phyloP scores from a whole-genome alignment of 2,888 invertebrate genomes.

The Leistus spinibarbis region DNA sequence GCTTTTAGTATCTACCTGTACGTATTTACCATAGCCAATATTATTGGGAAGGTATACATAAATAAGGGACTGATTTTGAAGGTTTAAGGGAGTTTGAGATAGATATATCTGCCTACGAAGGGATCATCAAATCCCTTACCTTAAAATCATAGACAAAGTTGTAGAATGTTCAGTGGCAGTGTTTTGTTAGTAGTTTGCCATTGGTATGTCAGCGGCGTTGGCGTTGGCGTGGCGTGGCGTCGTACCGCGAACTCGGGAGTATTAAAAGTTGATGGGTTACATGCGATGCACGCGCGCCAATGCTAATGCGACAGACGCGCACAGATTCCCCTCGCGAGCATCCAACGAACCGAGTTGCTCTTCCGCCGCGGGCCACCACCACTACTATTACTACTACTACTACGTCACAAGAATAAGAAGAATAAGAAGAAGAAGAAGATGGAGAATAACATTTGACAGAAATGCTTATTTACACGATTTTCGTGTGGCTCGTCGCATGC shows the following conservation, averaged over 20 bases:
- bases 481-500: not conserved
- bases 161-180: not conserved
- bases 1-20: too few relatives aligned
- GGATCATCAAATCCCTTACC: too few relatives aligned
- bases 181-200: not conserved
- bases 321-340: not conserved
- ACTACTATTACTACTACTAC: not conserved
- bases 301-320: slow-evolving; percentile 25
- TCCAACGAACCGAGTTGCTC: too few relatives aligned
- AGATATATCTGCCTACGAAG: too few relatives aligned
- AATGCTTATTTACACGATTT: slow-evolving; percentile 28
- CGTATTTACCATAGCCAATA: too few relatives aligned
- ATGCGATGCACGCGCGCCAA: not conserved
- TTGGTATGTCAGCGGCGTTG: slow-evolving; percentile 27
- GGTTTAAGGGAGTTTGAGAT: too few relatives aligned
- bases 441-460: slow-evolving; percentile 20
- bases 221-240: too few relatives aligned
- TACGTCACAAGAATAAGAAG: not conserved
- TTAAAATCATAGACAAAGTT: not conserved
- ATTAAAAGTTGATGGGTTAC: slow-evolving; percentile 33
- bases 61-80: too few relatives aligned
- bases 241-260: slow-evolving; percentile 14
- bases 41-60: too few relatives aligned
- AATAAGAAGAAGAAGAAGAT: not conserved
- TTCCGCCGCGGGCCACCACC: not conserved